These are phyloP conservation scores for Lateolabrax maculatus DNA, from an alignment of 2,797 vertebrate genomes.

Conservation along the genomic window DNA sequence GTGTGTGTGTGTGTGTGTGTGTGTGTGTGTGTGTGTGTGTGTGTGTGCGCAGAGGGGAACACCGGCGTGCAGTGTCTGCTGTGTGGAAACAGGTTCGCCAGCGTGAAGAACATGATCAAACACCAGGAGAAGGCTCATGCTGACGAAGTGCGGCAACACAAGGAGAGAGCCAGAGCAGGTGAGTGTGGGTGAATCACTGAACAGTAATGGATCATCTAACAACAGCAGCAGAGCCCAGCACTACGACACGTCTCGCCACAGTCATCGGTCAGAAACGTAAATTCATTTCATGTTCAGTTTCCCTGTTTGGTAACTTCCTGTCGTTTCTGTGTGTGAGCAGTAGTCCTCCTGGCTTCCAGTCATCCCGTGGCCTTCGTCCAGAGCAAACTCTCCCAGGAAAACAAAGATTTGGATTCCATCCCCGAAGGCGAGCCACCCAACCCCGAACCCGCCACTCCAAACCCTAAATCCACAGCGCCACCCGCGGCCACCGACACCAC, in stretches of 20 bases:
- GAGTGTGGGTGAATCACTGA: too few relatives aligned
- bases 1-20: slow-evolving; percentile 1
- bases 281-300: not conserved
- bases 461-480: slow-evolving; percentile 21
- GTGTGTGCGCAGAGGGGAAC: slow-evolving; percentile 88
- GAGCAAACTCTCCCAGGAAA: slow-evolving; percentile 76
- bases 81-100: slow-evolving; percentile 96
- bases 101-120: slow-evolving; percentile 97
- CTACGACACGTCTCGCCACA: not conserved
- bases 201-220: too few relatives aligned
- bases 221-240: not conserved
- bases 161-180: slow-evolving; percentile 80
- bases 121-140: slow-evolving; percentile 95
- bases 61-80: slow-evolving; percentile 94
- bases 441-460: slow-evolving; percentile 66
- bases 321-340: slow-evolving; percentile 41
- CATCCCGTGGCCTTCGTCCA: slow-evolving; percentile 91
- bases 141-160: slow-evolving; percentile 86
- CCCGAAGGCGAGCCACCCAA: slow-evolving; percentile 62
- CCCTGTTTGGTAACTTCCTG: not conserved
- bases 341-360: slow-evolving; percentile 79
- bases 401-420: slow-evolving; percentile 62
- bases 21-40: slow-evolving; percentile 18
- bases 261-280: not conserved
- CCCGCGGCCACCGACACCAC: not conserved